Conservation (phyloP, 2,888 invertebrate species). For the Stratiomys singularior region DNA sequence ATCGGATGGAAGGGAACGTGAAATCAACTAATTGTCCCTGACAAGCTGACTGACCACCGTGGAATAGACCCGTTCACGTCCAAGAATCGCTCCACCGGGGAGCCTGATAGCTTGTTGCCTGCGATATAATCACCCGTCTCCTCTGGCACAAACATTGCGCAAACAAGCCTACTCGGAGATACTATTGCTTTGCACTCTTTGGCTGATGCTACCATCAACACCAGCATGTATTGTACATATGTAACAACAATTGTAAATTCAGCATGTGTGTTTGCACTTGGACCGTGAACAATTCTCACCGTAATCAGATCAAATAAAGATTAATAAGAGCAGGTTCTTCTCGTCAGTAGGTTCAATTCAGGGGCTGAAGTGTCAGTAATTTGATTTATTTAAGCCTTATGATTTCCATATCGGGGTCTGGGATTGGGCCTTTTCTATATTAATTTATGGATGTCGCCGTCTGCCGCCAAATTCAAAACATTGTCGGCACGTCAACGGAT, state of each 20-base stretch:
- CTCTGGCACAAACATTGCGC: no score
- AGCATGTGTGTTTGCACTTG: conserved; percentile 36
- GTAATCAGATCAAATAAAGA: conserved; percentile 53
- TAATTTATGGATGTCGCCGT: conserved; percentile 34
- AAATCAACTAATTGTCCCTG: conserved; percentile 41
- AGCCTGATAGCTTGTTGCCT: neutral
- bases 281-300: conserved; percentile 50
- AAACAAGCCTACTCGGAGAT: neutral
- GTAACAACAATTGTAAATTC: conserved; percentile 17
- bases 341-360: conserved; percentile 32
- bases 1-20: conserved; percentile 21
- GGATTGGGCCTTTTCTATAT: neutral
- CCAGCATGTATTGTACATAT: neutral
- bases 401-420: conserved; percentile 14
- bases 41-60: conserved; percentile 37
- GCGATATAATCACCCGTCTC: neutral
- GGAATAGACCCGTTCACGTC: conserved; percentile 15
- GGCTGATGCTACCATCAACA: no score
- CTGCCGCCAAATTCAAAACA: conserved; percentile 16
- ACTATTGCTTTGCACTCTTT: neutral
- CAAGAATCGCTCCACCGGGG: neutral
- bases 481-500: conserved; percentile 18
- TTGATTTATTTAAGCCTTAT: conserved; percentile 49
- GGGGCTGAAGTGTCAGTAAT: conserved; percentile 50
- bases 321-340: conserved; percentile 48